Evolutionary conservation across 2,113 vertebrate genomes (phyloP), one percentile per base, ranked within the genome.

Genomic region (Amazona vittata): DNA sequence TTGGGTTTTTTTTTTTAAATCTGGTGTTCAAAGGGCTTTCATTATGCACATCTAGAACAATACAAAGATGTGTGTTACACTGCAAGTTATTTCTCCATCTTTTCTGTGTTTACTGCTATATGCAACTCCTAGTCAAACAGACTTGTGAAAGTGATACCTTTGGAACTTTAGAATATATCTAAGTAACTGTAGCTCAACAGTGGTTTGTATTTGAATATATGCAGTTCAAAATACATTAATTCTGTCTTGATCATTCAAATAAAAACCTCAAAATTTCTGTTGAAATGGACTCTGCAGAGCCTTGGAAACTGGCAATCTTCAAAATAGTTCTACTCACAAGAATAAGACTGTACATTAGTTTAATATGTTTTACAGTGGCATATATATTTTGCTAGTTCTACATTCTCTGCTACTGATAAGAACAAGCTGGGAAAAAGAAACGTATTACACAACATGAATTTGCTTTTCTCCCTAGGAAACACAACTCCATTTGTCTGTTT

Each of bases 401-500:
- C 55, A 94, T 91, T 93, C 93, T 96, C 71, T 90, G 77, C 90
- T 88, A 43, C 88, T 96, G 86, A 68, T 86, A 95, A 95, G 76
- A 97, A 33, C 19, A 92, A 92, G 24, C 67, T 87, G 68, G 67
- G 69, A 93, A 96, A 94, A 91, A 86, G 35, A 86, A 96, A 85
- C 52, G 11, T 83, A 71, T 94, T 97, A 95, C 97, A 94, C 80
- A 96, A 93, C 31, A 31, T 59, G 35, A 59, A 70, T 96, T 97
- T 95, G 49, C 91, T 97, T 96, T 93, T 70, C 77, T 90, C 82
- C 75, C 89, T 97, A 44, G 90, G 94, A 96, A 96, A 95, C 77
- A 77, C 70, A 86, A 35, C 68, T 90, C 80, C 94, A 82, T 95
- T 92, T 92, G 46, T 94, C 95, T 97, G 93, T 94, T 95, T 95